These are phyloP conservation scores for Electrona antarctica DNA, from an alignment of 2,113 vertebrate genomes.

Conservation along the genomic window DNA sequence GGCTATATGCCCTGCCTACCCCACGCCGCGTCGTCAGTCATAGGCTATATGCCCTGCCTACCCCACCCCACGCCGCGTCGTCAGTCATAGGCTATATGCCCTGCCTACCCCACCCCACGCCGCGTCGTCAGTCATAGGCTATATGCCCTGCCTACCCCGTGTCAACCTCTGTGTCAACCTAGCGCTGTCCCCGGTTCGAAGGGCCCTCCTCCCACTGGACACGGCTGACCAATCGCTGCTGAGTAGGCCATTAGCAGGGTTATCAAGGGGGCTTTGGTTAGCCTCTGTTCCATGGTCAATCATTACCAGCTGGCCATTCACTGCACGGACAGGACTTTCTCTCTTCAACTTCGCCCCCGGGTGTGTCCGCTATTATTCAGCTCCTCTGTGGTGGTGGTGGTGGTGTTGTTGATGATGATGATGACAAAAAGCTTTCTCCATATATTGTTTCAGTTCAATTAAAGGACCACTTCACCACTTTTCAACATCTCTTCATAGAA, in stretches of 20 bases:
- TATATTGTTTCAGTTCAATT: not conserved
- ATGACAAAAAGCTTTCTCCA: not conserved
- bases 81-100: too few species aligned
- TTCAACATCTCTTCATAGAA: too few species aligned
- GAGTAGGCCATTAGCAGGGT: constrained; percentile 4
- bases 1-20: too few species aligned
- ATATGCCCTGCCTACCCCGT: not conserved
- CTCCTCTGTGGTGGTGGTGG: not conserved
- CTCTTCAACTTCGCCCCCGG: constrained; percentile 28
- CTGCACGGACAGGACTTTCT: constrained; percentile 22
- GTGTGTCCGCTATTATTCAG: not conserved
- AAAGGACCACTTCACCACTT: too few species aligned
- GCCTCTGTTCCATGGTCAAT: constrained; percentile 56
- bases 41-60: too few species aligned
- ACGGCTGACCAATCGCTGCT: constrained; percentile 39
- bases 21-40: too few species aligned
- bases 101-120: too few species aligned
- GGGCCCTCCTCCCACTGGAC: not conserved
- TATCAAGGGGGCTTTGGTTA: constrained; percentile 36
- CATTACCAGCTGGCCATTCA: constrained; percentile 53
- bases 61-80: too few species aligned
- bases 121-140: too few species aligned
- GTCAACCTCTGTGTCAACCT: constrained; percentile 29
- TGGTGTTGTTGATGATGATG: too few species aligned
- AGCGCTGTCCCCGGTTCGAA: not conserved